Evolutionary conservation across 1,140 invertebrate genomes (phyloP), one percentile per base, ranked within the genome.

Genomic region (Drosophila yakuba): DNA sequence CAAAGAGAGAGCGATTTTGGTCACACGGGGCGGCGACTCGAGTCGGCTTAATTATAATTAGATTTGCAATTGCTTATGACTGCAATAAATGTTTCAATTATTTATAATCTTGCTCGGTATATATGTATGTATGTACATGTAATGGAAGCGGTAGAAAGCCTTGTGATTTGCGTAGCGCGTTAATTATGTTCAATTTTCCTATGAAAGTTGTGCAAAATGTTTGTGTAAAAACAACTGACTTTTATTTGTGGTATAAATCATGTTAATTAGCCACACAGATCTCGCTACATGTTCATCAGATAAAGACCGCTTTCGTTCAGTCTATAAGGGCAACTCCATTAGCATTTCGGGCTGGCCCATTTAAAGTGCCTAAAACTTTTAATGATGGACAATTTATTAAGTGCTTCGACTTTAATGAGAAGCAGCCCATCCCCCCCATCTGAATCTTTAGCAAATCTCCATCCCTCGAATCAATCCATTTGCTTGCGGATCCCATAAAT

Each of bases 31-130:
- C 43, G 43, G 67, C 28, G 54, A 75, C 54, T 66, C 35, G 68
- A 32, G 32, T 32, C 32, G 64, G 64, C 57, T 88, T 83, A 74
- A 88, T 89, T 88, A 88, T 88, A 88, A 88, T 88, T 88, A 88
- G 84, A 67, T 78, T 68, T 77, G 78, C 84, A 78, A 89, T 89
- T 88, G 84, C 80, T 84, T 73, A 78, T 80, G 84, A 89, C 84
- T 88, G 84, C 84, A 88, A 88, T 88, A 88, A 88, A 88, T 84
- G 84, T 80, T 89, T 89, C 80, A 84, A 89, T 84, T 89, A 89
- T 88, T 89, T 84, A 88, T 89, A 89, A 84, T 80, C 73, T 44
- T 69, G 54, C 45, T 51, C 23, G 32, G 28, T 39, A 8, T 32
- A 6, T 32, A 23, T 58, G 51, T 73, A 23, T 67, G 23, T 39